Evolutionary conservation across 2,888 invertebrate species (phyloP).

Genomic region (Polymixis lichenea): DNA sequence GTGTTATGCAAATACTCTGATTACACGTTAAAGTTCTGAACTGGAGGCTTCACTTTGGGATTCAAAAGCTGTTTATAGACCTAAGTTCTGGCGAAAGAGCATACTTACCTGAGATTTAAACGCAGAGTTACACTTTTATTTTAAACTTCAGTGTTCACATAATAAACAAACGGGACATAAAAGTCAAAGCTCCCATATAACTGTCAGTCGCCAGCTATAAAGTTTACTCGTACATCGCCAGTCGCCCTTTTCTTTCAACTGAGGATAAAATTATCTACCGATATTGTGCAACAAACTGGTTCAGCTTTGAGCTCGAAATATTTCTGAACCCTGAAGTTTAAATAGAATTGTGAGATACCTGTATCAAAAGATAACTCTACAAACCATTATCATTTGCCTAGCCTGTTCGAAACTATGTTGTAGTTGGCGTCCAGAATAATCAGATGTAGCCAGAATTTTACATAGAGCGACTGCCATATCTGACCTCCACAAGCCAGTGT

Average conservation of each 20-base stretch:
- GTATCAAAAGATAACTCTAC: background rate
- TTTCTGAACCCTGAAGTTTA: constrained; percentile 30
- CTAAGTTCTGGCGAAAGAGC: background rate
- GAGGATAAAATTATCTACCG: constrained; percentile 48
- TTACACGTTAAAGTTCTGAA: background rate
- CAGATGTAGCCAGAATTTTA: no score
- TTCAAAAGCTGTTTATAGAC: background rate
- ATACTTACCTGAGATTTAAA: constrained; percentile 9
- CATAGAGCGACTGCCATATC: no score
- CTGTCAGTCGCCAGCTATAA: constrained; percentile 53
- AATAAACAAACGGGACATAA: constrained; percentile 51
- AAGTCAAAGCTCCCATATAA: constrained; percentile 47
- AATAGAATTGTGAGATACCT: constrained; percentile 15
- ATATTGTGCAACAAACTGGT: constrained; percentile 53
- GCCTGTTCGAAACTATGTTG: no score
- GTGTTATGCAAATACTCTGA: background rate
- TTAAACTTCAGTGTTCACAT: constrained; percentile 20
- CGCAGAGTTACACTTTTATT: constrained; percentile 12
- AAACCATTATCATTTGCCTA: background rate
- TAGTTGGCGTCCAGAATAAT: no score
- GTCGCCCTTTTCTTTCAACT: constrained; percentile 52
- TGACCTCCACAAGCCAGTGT: no score
- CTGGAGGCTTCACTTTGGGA: background rate
- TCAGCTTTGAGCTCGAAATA: constrained; percentile 23
- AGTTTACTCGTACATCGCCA: constrained; percentile 33